phyloP scores from a whole-genome alignment of 2,888 invertebrate genomes.

The Xylota sylvarum region DNA sequence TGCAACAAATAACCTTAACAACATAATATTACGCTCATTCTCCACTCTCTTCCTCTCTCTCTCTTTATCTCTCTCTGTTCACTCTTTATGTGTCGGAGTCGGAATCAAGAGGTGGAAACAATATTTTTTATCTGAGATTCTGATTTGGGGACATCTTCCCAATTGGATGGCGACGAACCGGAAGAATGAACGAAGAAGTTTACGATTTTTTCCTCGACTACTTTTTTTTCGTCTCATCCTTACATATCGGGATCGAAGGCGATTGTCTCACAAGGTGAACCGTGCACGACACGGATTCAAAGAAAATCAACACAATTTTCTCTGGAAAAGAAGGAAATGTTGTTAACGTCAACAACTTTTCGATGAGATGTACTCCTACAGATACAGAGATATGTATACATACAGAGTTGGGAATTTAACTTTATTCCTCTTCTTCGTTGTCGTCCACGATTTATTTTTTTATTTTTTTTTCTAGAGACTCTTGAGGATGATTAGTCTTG shows the following conservation, averaged over 20 bases:
- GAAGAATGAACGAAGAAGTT: slow-evolving; percentile 37
- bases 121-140: slow-evolving; percentile 47
- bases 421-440: slow-evolving; percentile 1
- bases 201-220: background rate
- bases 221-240: slow-evolving; percentile 5
- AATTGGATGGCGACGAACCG: slow-evolving; percentile 38
- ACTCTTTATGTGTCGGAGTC: background rate
- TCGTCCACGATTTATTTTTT: no score
- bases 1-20: slow-evolving; percentile 61
- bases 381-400: no score
- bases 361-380: slow-evolving; percentile 12
- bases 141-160: slow-evolving; percentile 29
- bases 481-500: slow-evolving; percentile 43
- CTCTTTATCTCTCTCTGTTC: background rate
- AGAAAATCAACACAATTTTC: slow-evolving; percentile 51
- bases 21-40: slow-evolving; percentile 29
- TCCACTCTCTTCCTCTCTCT: background rate
- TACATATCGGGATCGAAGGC: slow-evolving; percentile 14
- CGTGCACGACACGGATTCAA: slow-evolving; percentile 37
- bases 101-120: slow-evolving; percentile 45
- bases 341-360: slow-evolving; percentile 46
- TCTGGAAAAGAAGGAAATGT: slow-evolving; percentile 16
- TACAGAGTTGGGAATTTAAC: slow-evolving; percentile 1
- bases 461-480: slow-evolving; percentile 2
- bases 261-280: slow-evolving; percentile 40